Base-by-base conservation (phyloP, 1,140 invertebrate species). In the Xylocopa sonorina region DNA sequence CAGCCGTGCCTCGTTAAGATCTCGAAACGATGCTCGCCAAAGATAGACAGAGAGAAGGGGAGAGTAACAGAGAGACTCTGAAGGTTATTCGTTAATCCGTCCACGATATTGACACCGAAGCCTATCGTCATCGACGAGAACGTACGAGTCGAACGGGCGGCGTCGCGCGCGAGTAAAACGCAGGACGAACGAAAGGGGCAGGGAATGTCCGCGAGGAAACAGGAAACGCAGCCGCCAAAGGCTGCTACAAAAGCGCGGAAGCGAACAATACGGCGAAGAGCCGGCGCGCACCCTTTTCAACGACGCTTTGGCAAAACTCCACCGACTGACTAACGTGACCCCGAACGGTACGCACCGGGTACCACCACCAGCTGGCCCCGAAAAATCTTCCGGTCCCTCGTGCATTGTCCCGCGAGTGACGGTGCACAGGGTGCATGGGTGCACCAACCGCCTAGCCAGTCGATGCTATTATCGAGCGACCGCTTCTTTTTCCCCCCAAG, bases 401-500 rank as follows among this genome's bases (percentile, higher is more conserved):
- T 41, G 74, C 80, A 77, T 82, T 82, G 83, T 82, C 60, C 76
- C 29, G n/a, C n/a, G n/a, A n/a, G n/a, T n/a, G n/a, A n/a, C n/a
- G n/a, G n/a, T n/a, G n/a, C n/a, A n/a, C n/a, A n/a, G n/a, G n/a
- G n/a, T n/a, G n/a, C 51, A 48, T 55, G 38, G 51, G 60, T 58
- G 73, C 72, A 76, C 80, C 86, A 71, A 58, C 67, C 74, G 46
- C n/a, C 71, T 83, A 74, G 66, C 67, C 75, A 72, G 73, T 71
- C 73, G 53, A 82, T 86, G 80, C n/a, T 58, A 83, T 74, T 85
- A 80, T 80, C 80, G 77, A 81, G 77, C 75, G 71, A 75, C 66
- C 67, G 80, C 86, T 88, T 80, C 83, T 75, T 85, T 86, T 85
- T 72, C 83, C 77, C 74, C n/a, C n/a, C n/a, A n/a, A n/a, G n/a